Percentiles rank a stretch among this genome's conserved stretches.
These are phyloP conservation scores for Hemibagrus guttatus DNA, from an alignment of 2,797 vertebrate genomes.

Conservation along the genomic window DNA sequence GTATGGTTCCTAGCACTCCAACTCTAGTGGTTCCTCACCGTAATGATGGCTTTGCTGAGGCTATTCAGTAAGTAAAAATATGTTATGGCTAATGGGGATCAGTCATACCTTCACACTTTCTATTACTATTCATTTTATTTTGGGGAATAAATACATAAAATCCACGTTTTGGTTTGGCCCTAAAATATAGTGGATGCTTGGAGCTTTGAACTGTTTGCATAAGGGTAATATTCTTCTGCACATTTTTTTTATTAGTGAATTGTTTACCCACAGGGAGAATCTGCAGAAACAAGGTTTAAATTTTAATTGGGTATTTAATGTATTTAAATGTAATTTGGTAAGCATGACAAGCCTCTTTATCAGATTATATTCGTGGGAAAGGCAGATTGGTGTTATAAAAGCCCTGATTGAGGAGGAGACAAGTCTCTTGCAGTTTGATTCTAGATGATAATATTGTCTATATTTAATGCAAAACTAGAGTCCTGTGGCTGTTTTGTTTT, in stretches of 20 bases:
- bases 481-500: neutral
- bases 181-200: neutral
- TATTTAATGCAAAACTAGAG: neutral
- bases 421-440: neutral
- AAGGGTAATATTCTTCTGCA: neutral
- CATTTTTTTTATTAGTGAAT: neutral
- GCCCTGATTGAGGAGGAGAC: neutral
- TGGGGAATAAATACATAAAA: too few relatives aligned
- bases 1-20: slow-evolving; percentile 97
- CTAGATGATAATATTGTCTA: neutral
- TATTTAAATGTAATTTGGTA: too few relatives aligned
- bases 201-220: neutral
- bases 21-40: slow-evolving; percentile 95
- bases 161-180: too few relatives aligned
- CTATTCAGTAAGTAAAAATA: slow-evolving; percentile 88
- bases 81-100: too few relatives aligned
- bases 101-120: too few relatives aligned
- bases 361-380: too few relatives aligned
- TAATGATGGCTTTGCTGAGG: slow-evolving; percentile 97
- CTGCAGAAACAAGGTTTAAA: neutral
- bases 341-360: too few relatives aligned
- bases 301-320: too few relatives aligned
- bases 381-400: neutral
- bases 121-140: too few relatives aligned
- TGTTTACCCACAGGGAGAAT: neutral